phyloP scores from a whole-genome alignment of 2,888 invertebrate genomes.

The Caenorhabditis auriculariae region DNA sequence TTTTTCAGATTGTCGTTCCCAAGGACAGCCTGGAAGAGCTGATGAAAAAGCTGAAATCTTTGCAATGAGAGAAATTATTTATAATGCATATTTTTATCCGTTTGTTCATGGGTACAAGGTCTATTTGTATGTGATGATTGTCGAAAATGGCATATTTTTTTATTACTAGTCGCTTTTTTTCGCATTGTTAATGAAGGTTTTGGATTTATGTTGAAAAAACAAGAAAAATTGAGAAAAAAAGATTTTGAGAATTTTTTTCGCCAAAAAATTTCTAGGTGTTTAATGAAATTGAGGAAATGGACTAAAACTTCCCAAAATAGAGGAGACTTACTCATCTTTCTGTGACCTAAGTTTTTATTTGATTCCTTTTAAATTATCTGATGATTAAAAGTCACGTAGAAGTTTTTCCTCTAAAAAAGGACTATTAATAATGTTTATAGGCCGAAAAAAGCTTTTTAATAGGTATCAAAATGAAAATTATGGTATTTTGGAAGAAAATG shows the following conservation, averaged over 20 bases:
- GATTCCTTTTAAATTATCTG: background rate
- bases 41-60: slow-evolving; percentile 82
- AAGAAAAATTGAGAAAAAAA: no score
- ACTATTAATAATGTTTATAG: no score
- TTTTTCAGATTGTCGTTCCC: background rate
- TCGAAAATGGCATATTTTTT: background rate
- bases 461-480: no score
- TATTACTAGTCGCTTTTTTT: no score
- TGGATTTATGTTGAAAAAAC: no score
- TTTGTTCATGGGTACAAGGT: no score
- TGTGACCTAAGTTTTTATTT: slow-evolving; percentile 3
- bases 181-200: no score
- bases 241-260: background rate
- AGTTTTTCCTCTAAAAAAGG: no score
- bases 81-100: background rate
- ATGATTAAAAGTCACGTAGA: no score
- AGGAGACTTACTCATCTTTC: no score
- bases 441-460: no score
- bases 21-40: slow-evolving; percentile 77
- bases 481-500: no score
- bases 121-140: background rate
- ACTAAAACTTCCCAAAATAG: background rate
- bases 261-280: background rate
- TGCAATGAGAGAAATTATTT: slow-evolving; percentile 1
- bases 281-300: background rate